Base-by-base conservation (phyloP, 1,140 invertebrate species). In the Aphaenogaster ashmeadi region DNA sequence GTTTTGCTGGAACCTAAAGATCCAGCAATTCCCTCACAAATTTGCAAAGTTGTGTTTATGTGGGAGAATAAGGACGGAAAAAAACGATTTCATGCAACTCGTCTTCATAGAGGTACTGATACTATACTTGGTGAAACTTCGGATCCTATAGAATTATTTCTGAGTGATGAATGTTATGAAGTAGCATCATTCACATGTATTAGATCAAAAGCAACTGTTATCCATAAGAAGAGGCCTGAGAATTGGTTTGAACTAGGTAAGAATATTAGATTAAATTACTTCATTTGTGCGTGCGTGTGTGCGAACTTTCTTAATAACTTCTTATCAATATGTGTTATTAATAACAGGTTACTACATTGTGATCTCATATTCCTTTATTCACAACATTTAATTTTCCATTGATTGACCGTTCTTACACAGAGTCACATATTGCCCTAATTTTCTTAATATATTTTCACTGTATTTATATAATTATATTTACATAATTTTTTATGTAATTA, bases 111-210 rank as follows among this genome's bases (percentile, higher is more conserved):
- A 90, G 97, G 97, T 2, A 96, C 95, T 74, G 97, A 98, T 88
- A 98, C 98, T 0, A 96, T 98, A 86, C 95, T 99, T 27, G 98
- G 98, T 2, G 98, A 98, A 95, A 97, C 97, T 0, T 96, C 97
- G n/a, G 97, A 98, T 95, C 97, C 97, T 0, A 94, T 96, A 78
- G 98, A 99, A 96, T 93, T 99, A 44, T 98, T 98, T 95, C 92
- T 97, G 38, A 96, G 97, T 1, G 97, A 98, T 92, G 96, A 97
- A 77, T 98, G 98, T 94, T 97, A 97, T 87, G 97, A 98, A 88
- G 21, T 0, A 27, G 96, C 96, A 58, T 96, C 96, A 1, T 93
- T 98, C 1, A 96, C 95, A 67, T 96, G 96, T 11, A 95, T 97
- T 60, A 93, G 95, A 36, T 93, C 91, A 27, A 96, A 96, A 93